Evolutionary conservation across 2,888 invertebrate species (phyloP), one percentile per base, ranked within the genome.

Genomic region (Adelognathus sp.): DNA sequence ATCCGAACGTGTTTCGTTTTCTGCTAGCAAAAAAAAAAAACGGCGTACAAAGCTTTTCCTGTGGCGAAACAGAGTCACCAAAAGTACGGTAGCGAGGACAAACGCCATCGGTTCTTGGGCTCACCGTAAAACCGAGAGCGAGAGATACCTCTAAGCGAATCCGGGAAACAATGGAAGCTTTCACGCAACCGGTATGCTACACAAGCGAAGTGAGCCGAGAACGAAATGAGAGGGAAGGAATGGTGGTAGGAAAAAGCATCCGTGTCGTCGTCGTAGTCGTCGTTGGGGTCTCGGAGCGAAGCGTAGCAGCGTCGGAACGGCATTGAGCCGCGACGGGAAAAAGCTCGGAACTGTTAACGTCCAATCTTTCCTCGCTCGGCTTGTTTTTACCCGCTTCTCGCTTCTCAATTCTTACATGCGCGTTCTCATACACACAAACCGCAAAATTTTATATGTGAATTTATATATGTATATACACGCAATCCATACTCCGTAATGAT

Each of bases 291-390:
- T 44, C 36, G 54, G 70, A n/a, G n/a, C n/a, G n/a, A n/a, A n/a
- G n/a, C n/a, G n/a, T n/a, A n/a, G 39, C 60, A 66, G 80, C 81
- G 80, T 83, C 82, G 81, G 64, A 74, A 74, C 76, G 76, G 83
- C 81, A 83, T 83, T 83, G 80, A 81, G 80, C 80, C 82, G 69
- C 46, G 71, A 80, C 78, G 81, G 82, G 84, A 85, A 87, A 85
- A 86, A 87, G 85, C 85, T 81, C 81, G 78, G 83, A 84, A 84
- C 87, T 84, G 88, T 89, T 88, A 89, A 83, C 87, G 86, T 86
- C 86, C 86, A 86, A 88, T 88, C 87, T 88, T 83, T 86, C 83
- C 82, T 83, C 80, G 86, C 84, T 86, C 84, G 82, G 85, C 80
- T 81, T 84, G 86, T 87, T 86, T 88, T 88, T 87, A 84, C 83